These are phyloP conservation scores for Drosophila longiperda DNA, from an alignment of 2,888 invertebrate genomes.

Conservation along the genomic window DNA sequence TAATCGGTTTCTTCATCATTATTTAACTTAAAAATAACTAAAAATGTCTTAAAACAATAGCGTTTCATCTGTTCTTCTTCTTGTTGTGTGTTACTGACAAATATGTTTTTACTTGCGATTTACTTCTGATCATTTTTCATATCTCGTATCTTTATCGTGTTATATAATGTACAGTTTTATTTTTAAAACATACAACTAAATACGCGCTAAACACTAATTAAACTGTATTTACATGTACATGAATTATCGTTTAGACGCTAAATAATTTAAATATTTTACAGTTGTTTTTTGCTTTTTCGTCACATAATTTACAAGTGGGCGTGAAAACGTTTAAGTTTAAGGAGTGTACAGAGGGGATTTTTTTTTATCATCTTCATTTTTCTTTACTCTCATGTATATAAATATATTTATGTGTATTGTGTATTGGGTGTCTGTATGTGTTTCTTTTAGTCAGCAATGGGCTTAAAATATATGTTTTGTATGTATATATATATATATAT, in stretches of 20 bases:
- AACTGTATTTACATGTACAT: constrained; percentile 71
- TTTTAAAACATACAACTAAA: constrained; percentile 80
- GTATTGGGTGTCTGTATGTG: constrained; percentile 36
- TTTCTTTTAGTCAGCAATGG: constrained; percentile 43
- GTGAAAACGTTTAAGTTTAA: constrained; percentile 69
- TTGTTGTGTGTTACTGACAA: constrained; percentile 59
- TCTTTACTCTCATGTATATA: constrained; percentile 17
- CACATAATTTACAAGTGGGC: constrained; percentile 74
- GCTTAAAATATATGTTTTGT: constrained; percentile 45
- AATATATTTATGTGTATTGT: constrained; percentile 37
- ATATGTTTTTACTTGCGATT: constrained; percentile 58
- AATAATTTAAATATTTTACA: constrained; percentile 79
- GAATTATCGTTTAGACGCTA: constrained; percentile 70
- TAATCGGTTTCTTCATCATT: constrained; percentile 73
- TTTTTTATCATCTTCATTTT: constrained; percentile 23
- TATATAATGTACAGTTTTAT: constrained; percentile 78
- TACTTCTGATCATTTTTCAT: constrained; percentile 47
- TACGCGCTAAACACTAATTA: constrained; percentile 79
- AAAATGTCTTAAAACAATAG: constrained; percentile 78
- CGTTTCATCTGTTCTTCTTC: constrained; percentile 60
- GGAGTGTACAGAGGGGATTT: constrained; percentile 58
- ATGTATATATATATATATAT: constrained; percentile 13
- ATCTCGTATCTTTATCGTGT: constrained; percentile 68
- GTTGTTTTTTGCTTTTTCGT: constrained; percentile 52
- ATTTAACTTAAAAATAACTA: constrained; percentile 81